A percentile compares a stretch with the other conserved stretches of the same genome.
Conservation (phyloP, 2,888 invertebrate species). For the Homarus gammarus region DNA sequence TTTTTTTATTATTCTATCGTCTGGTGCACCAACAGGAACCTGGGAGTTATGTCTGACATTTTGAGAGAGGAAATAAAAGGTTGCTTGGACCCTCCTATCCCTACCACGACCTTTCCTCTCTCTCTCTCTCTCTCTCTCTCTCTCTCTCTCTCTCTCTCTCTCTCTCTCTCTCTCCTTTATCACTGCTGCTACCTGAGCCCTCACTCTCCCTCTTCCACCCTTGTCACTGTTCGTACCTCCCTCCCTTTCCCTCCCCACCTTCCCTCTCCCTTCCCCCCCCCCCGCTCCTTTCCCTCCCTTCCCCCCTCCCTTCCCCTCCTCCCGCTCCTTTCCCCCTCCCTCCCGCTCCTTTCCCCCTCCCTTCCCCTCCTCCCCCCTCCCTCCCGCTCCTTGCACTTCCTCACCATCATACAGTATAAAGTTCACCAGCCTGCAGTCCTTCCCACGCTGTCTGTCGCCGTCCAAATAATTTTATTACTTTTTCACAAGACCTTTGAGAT, state of each 20-base stretch:
- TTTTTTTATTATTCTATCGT: no score
- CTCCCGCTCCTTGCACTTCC: slow-evolving; percentile 23
- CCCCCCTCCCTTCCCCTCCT: not conserved
- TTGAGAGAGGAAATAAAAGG: no score
- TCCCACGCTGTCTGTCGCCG: slow-evolving; percentile 21
- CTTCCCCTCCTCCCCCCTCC: slow-evolving; percentile 4
- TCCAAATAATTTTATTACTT: slow-evolving; percentile 16
- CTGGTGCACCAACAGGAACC: no score
- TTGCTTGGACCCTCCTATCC: no score
- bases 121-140: slow-evolving; percentile 14
- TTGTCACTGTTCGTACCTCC: not conserved
- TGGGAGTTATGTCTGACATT: no score
- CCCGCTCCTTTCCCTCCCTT: not conserved
- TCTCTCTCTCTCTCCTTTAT: slow-evolving; percentile 3
- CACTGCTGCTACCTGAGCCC: no score
- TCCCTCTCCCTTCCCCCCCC: slow-evolving; percentile 4
- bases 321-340: not conserved
- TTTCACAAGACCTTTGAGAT: not conserved
- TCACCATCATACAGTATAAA: not conserved
- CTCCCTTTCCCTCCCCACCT: slow-evolving; percentile 4
- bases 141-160: not conserved
- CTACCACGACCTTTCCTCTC: slow-evolving; percentile 1
- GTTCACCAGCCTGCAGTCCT: not conserved
- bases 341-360: not conserved
- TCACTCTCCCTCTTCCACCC: not conserved